Evolutionary conservation across 2,888 invertebrate genomes (phyloP).

Genomic region (Eudasyphora cyanicolor): DNA sequence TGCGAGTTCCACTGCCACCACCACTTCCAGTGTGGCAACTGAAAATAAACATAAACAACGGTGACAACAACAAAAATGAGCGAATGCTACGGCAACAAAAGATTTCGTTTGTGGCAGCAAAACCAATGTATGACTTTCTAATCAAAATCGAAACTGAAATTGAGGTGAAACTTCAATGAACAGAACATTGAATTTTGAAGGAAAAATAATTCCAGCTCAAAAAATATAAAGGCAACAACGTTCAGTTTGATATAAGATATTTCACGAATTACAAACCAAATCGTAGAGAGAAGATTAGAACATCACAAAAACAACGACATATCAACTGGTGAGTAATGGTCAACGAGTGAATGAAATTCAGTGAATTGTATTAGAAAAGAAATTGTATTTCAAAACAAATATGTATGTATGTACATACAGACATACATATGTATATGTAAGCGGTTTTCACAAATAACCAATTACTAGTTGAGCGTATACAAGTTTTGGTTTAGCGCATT

Average conservation of each 20-base stretch:
- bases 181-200: background rate
- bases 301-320: no score
- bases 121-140: conserved; percentile 3
- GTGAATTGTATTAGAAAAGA: background rate
- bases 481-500: no score
- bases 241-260: background rate
- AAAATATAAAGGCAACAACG: background rate
- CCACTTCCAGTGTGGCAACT: conserved; percentile 14
- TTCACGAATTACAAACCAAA: background rate
- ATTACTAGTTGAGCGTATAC: no score
- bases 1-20: no score
- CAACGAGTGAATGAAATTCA: no score
- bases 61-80: conserved; percentile 22
- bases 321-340: no score
- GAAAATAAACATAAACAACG: conserved; percentile 18
- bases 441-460: no score
- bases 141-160: conserved; percentile 11
- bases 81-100: conserved; percentile 53
- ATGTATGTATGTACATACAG: no score
- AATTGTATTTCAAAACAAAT: no score
- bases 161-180: background rate
- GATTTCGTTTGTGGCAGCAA: conserved; percentile 16
- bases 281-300: no score
- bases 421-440: no score
- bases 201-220: conserved; percentile 13